Percentiles rank a stretch among this genome's conserved stretches.
phyloP scores from a whole-genome alignment of 1,140 invertebrate genomes.

The Wiebesia pumilae region DNA sequence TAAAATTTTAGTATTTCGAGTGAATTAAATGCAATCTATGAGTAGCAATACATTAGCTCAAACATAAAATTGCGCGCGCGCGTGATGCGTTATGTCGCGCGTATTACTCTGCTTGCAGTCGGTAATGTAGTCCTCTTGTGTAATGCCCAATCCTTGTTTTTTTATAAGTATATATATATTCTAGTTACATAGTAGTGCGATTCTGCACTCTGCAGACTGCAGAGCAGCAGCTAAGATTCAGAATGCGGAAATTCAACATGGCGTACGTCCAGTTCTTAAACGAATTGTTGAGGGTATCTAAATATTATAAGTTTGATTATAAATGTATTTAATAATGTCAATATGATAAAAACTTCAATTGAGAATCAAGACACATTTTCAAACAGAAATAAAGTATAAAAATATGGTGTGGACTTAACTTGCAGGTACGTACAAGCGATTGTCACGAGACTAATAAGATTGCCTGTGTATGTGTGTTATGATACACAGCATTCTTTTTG shows the following conservation, averaged over 20 bases:
- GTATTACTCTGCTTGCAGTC: too few relatives aligned
- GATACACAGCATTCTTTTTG: slow-evolving; percentile 38
- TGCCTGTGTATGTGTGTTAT: background rate
- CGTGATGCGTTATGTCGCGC: too few relatives aligned
- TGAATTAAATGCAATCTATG: too few relatives aligned
- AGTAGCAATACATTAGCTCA: too few relatives aligned
- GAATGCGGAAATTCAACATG: slow-evolving; percentile 31
- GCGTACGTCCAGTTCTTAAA: background rate
- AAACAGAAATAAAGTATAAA: background rate
- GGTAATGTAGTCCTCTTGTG: too few relatives aligned
- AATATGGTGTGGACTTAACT: background rate
- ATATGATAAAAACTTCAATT: slow-evolving; percentile 15
- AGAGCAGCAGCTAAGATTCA: slow-evolving; percentile 13
- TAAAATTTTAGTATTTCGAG: too few relatives aligned
- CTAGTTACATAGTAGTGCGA: background rate
- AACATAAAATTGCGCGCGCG: too few relatives aligned
- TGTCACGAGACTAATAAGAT: slow-evolving; percentile 22
- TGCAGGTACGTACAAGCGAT: slow-evolving; percentile 20
- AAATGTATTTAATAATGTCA: slow-evolving; percentile 34
- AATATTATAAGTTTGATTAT: slow-evolving; percentile 5
- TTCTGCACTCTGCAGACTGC: slow-evolving; percentile 1
- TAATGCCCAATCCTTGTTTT: background rate
- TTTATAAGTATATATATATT: too few relatives aligned
- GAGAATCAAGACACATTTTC: background rate
- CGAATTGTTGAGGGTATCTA: background rate